A percentile compares a stretch with the other conserved stretches of the same genome.
phyloP scores from a whole-genome alignment of 2,113 vertebrate genomes.

The Prunella fulvescens region DNA sequence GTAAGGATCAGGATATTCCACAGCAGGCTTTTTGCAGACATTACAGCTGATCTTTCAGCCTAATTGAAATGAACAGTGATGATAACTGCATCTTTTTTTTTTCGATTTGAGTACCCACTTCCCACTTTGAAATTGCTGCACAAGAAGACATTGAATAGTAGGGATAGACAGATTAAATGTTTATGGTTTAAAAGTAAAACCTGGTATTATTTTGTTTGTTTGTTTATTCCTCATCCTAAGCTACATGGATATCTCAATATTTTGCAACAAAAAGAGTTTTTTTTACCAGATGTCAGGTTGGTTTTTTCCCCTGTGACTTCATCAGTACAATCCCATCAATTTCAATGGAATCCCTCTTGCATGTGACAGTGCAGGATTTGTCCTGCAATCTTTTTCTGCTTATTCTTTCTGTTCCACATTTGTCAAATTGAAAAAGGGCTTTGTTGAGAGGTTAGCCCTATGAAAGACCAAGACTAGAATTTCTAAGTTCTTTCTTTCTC shows the following conservation, averaged over 20 bases:
- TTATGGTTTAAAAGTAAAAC: background rate
- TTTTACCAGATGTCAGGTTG: background rate
- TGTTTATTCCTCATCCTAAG: background rate
- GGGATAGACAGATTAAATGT: background rate
- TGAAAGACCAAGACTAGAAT: background rate
- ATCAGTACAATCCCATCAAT: background rate
- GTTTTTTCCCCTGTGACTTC: background rate
- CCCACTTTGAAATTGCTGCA: background rate
- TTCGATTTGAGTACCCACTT: background rate
- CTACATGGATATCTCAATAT: background rate
- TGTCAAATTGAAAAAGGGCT: background rate
- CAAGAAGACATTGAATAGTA: background rate
- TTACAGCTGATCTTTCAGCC: background rate
- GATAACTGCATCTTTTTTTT: background rate
- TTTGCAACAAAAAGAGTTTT: background rate
- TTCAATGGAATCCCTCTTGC: background rate
- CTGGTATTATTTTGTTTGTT: background rate
- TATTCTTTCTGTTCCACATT: background rate
- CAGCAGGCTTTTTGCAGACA: background rate
- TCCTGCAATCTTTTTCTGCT: background rate
- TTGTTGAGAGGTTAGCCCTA: background rate
- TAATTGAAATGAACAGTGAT: conserved; percentile 18
- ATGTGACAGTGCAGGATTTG: background rate
- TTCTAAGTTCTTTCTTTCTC: background rate
- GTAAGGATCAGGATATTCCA: background rate